Evolutionary conservation across 2,797 vertebrate genomes (phyloP), one percentile per base, ranked within the genome.

Genomic region (Lepilemur septentrionalis): DNA sequence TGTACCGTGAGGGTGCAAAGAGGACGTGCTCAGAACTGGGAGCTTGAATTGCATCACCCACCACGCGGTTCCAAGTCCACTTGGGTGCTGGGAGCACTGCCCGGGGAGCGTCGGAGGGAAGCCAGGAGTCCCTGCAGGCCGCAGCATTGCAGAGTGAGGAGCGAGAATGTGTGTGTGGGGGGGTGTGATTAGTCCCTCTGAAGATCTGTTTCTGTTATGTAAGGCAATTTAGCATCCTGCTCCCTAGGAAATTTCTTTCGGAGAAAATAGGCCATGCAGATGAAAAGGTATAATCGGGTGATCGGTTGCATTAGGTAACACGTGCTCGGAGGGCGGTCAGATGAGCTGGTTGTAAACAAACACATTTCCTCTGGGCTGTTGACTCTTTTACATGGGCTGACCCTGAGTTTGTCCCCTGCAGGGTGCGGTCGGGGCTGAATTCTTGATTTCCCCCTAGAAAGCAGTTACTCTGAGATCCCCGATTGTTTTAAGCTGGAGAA

Each of bases 221-320:
- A 92, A 96, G 69, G 85, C 89, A 67, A 17, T 88, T 57, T 43
- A 88, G 78, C 85, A 50, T 82, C 76, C n/a, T 85, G 69, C 67
- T 79, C 50, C 88, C 43, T 50, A 50, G 72, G 79, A 95, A 80
- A 81, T 81, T 82, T 78, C 83, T 83, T 89, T 52, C 23, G 28
- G 84, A 93, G 84, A 93, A 97, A 95, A 65, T 85, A 97, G 95
- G 82, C 50, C 87, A 65, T 75, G 89, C 48, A 76, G 84, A 78
- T 82, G 61, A n/a, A 73, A 78, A 79, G 89, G 59, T 91, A 13
- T 41, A 81, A 79, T 35, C 4, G 41, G 55, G 75, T 61, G 72
- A 57, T 55, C 0, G 1, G 23, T 90, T 88, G 70, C 30, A 0
- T 70, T 79, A 63, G 46, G 15, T 23, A 28, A 46, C 38, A 22